Percentiles rank a stretch among this genome's conserved stretches.
These are phyloP conservation scores for Carduelis carduelis DNA, from an alignment of 2,797 vertebrate species.

Conservation along the genomic window DNA sequence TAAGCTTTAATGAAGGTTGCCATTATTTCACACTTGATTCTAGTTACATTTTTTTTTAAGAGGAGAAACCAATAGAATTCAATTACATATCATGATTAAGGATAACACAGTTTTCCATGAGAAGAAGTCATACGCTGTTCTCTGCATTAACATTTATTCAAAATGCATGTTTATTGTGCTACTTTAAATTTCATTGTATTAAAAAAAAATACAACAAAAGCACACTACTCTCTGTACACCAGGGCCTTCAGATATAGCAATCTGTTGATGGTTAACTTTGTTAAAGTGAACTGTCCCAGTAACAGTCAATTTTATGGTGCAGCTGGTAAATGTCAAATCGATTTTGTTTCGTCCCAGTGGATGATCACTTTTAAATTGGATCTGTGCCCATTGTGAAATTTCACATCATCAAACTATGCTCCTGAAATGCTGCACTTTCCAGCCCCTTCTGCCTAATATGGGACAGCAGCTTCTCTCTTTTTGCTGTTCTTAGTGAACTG, in stretches of 20 bases:
- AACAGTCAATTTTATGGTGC: not conserved
- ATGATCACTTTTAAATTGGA: not conserved
- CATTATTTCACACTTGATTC: not conserved
- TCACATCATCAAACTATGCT: not conserved
- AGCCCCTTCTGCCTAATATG: not conserved
- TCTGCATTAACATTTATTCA: not conserved
- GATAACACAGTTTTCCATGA: not conserved
- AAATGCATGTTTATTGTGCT: not conserved
- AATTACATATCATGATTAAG: not conserved
- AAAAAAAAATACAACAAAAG: not conserved
- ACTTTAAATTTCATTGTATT: not conserved
- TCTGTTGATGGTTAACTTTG: not conserved
- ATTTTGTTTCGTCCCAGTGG: not conserved
- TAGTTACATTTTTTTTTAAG: not conserved
- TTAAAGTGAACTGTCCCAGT: not conserved
- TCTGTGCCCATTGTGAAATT: not conserved
- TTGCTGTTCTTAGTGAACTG: not conserved
- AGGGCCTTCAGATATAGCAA: not conserved
- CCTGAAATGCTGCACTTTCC: not conserved
- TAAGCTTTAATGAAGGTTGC: not conserved
- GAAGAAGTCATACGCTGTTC: not conserved
- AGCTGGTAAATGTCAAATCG: not conserved
- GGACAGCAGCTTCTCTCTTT: not conserved
- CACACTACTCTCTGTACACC: not conserved
- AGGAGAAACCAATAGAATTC: not conserved